These are phyloP conservation scores for Chromobotia macracanthus DNA, from an alignment of 2,797 vertebrate genomes.

Conservation along the genomic window DNA sequence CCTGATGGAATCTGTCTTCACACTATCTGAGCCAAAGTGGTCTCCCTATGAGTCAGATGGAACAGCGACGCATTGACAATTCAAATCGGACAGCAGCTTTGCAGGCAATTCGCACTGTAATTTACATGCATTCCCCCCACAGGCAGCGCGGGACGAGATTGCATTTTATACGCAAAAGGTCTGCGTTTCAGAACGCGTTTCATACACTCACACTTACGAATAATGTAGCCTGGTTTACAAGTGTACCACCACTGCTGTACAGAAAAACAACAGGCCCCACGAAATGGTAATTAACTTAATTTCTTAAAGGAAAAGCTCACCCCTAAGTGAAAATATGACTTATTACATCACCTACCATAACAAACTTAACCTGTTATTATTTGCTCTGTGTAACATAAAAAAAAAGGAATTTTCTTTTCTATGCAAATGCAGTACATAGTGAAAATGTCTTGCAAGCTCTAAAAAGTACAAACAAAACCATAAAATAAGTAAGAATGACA, in stretches of 20 bases:
- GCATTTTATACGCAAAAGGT: constrained; percentile 73
- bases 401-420: too few relatives aligned
- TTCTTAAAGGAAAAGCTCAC: not conserved
- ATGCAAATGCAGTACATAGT: too few relatives aligned
- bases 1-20: constrained; percentile 87
- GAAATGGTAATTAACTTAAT: not conserved
- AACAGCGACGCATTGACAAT: constrained; percentile 70
- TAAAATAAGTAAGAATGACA: too few relatives aligned
- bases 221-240: constrained; percentile 65
- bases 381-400: too few relatives aligned
- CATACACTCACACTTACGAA: constrained; percentile 63
- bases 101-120: constrained; percentile 75
- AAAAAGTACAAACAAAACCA: too few relatives aligned
- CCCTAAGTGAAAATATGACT: too few relatives aligned
- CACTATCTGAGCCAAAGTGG: constrained; percentile 77
- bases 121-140: constrained; percentile 68
- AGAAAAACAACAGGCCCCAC: not conserved
- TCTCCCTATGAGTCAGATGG: constrained; percentile 71
- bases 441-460: too few relatives aligned
- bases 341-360: too few relatives aligned
- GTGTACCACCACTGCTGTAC: constrained; percentile 42
- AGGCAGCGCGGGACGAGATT: constrained; percentile 68
- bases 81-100: constrained; percentile 71
- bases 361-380: too few relatives aligned
- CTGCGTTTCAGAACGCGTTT: constrained; percentile 59